Conservation (phyloP, 2,797 vertebrate species). For the Sebastes hubbsi region DNA sequence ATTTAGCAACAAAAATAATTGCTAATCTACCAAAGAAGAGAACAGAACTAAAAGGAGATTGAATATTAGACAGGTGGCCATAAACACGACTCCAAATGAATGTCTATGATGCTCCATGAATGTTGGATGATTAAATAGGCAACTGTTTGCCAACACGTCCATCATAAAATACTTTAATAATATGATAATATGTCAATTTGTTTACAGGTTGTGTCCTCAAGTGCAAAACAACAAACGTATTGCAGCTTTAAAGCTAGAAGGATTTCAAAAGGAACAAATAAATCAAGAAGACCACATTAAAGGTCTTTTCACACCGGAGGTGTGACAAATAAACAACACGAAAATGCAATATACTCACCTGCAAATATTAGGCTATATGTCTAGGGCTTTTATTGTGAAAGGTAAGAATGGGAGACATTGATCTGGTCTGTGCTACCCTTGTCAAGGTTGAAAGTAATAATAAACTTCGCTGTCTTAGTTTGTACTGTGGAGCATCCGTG, state of each 20-base stretch:
- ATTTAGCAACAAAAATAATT: background rate
- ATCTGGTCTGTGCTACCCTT: background rate
- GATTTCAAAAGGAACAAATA: background rate
- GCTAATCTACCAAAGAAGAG: too few relatives aligned
- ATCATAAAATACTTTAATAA: background rate
- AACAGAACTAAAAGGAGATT: background rate
- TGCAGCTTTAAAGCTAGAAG: background rate
- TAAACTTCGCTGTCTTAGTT: background rate
- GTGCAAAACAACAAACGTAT: background rate
- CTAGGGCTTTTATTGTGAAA: background rate
- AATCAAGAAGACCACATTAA: background rate
- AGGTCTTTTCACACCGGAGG: background rate
- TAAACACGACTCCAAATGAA: background rate
- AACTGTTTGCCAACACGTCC: background rate
- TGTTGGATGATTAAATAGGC: background rate
- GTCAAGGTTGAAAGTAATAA: background rate
- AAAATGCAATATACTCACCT: too few relatives aligned
- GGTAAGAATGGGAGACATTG: background rate
- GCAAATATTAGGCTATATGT: too few relatives aligned
- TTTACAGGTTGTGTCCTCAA: background rate
- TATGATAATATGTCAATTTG: background rate
- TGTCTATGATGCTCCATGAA: background rate
- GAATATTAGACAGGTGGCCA: background rate
- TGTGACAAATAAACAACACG: too few relatives aligned
- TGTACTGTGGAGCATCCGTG: too few relatives aligned